Conservation (phyloP, 2,797 vertebrate genomes). For the Typhlichthys eigenmanni region DNA sequence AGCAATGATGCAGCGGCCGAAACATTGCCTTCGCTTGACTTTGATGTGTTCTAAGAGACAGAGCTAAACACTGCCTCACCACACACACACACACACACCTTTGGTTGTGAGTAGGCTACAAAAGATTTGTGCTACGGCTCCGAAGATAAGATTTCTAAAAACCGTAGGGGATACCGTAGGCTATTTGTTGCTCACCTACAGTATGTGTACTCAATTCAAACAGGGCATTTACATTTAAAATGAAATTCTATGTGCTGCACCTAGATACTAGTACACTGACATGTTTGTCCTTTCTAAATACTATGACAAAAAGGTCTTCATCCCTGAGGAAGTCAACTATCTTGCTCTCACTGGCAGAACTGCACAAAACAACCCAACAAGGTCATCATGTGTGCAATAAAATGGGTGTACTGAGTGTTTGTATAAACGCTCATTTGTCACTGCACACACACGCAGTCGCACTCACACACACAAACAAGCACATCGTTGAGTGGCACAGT, state of each 20-base stretch:
- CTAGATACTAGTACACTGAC: constrained; percentile 22
- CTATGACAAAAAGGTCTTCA: not conserved
- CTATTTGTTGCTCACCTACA: constrained; percentile 32
- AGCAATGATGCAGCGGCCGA: constrained; percentile 67
- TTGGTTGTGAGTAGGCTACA: constrained; percentile 30
- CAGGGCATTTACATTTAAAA: constrained; percentile 46
- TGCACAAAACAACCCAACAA: too few relatives aligned
- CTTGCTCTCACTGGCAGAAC: too few relatives aligned
- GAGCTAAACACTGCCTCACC: constrained; percentile 47
- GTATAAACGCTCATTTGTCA: too few relatives aligned
- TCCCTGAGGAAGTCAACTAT: too few relatives aligned
- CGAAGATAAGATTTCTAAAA: constrained; percentile 48
- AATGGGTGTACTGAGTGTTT: not conserved
- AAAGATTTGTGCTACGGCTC: constrained; percentile 39
- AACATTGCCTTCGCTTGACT: constrained; percentile 65
- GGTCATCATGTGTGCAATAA: too few relatives aligned
- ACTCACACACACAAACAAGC: too few relatives aligned
- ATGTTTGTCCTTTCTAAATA: not conserved
- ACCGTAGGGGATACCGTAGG: not conserved
- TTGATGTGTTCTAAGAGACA: constrained; percentile 69
- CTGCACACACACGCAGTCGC: too few relatives aligned
- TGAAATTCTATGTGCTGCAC: constrained; percentile 34
- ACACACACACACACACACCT: constrained; percentile 43
- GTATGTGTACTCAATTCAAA: constrained; percentile 30
- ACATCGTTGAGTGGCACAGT: not conserved